Conservation (phyloP, 1,140 invertebrate genomes). For the Odontomachus brunneus region DNA sequence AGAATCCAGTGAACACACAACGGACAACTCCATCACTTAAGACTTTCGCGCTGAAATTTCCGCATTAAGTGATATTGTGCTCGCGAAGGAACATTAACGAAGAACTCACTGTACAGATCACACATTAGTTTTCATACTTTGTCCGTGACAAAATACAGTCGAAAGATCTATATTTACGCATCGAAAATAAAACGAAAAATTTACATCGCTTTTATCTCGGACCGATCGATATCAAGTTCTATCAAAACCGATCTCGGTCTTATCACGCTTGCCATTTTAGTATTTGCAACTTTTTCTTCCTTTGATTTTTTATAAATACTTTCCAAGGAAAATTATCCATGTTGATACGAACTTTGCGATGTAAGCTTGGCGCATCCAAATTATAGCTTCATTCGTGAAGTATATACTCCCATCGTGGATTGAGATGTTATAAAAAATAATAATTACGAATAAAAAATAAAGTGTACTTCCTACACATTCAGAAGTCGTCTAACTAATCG, state of each 20-base stretch:
- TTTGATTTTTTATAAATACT: constrained; percentile 56
- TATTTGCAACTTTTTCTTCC: background rate
- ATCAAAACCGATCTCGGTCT: background rate
- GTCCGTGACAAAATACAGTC: background rate
- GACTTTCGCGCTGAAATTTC: background rate
- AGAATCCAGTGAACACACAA: constrained; percentile 18
- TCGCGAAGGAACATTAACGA: constrained; percentile 3
- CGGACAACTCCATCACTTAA: constrained; percentile 74
- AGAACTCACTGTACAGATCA: constrained; percentile 13
- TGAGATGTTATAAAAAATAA: too few species aligned
- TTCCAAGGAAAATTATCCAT: constrained; percentile 17
- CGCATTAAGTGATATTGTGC: background rate
- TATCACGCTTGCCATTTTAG: constrained; percentile 1
- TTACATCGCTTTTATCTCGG: constrained; percentile 7
- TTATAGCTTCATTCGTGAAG: too few species aligned
- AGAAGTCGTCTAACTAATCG: too few species aligned
- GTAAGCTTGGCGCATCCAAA: too few species aligned
- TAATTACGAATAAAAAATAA: too few species aligned
- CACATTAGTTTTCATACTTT: background rate
- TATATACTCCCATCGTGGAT: too few species aligned
- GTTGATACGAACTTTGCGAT: too few species aligned
- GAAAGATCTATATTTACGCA: background rate
- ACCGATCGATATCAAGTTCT: background rate
- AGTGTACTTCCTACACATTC: too few species aligned
- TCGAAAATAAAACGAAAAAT: background rate